A percentile compares a stretch with the other conserved stretches of the same genome.
phyloP scores from a whole-genome alignment of 2,113 vertebrate genomes.

The Cavia aperea region DNA sequence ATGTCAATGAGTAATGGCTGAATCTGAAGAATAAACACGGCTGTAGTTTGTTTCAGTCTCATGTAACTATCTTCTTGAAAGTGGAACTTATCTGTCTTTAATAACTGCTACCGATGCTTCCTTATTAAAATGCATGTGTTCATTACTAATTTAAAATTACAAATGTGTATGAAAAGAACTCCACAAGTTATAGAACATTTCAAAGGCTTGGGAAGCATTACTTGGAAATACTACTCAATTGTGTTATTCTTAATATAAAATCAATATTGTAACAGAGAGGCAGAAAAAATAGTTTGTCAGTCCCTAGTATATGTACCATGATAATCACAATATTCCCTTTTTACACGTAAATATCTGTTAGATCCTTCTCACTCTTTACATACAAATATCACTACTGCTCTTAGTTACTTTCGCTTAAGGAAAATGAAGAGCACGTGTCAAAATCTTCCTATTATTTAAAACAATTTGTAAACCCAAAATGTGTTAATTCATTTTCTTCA shows the following conservation, averaged over 20 bases:
- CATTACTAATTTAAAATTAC: background rate
- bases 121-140: background rate
- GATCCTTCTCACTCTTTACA: background rate
- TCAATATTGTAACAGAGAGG: background rate
- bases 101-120: background rate
- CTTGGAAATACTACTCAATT: background rate
- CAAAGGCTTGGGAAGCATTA: conserved; percentile 3
- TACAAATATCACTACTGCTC: background rate
- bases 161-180: background rate
- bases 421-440: background rate
- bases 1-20: conserved; percentile 11
- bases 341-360: background rate
- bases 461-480: background rate
- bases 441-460: background rate
- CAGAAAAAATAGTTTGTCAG: background rate
- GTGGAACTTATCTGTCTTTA: background rate
- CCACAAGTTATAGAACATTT: background rate
- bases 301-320: background rate
- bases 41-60: background rate
- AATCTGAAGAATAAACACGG: conserved; percentile 20
- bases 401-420: background rate
- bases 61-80: background rate
- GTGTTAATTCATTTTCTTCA: background rate
- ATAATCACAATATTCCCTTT: background rate
- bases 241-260: background rate